A percentile compares a stretch with the other conserved stretches of the same genome.
These are phyloP conservation scores for Phoxinus phoxinus DNA, from an alignment of 2,113 vertebrate genomes.

Conservation along the genomic window DNA sequence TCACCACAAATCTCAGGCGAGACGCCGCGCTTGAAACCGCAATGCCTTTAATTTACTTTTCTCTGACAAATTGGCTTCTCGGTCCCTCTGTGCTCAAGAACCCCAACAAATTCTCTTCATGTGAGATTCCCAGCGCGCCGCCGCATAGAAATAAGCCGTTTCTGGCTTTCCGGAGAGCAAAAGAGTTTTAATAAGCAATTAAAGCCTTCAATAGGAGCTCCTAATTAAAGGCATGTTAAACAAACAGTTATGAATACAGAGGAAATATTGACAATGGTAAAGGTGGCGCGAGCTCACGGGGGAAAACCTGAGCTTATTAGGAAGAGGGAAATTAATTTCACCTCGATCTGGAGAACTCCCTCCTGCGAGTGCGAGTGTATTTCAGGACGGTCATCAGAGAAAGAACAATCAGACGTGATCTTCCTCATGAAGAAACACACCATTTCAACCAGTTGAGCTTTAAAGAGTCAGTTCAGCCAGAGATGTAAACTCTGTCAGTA, in stretches of 20 bases:
- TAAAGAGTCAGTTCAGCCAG: no score
- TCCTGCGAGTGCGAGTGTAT: neutral
- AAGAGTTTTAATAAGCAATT: constrained; percentile 58
- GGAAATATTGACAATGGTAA: constrained; percentile 28
- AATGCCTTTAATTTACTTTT: constrained; percentile 46
- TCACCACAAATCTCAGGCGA: constrained; percentile 29
- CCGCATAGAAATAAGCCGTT: constrained; percentile 30
- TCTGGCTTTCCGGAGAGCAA: constrained; percentile 29
- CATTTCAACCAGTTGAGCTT: no score
- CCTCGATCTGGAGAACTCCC: neutral
- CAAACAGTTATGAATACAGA: constrained; percentile 50
- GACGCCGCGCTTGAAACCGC: neutral
- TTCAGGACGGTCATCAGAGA: neutral
- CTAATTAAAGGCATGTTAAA: constrained; percentile 55
- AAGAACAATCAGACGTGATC: neutral
- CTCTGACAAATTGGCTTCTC: constrained; percentile 45
- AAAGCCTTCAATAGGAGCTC: constrained; percentile 51
- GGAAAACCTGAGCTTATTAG: constrained; percentile 23
- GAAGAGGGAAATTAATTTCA: constrained; percentile 45
- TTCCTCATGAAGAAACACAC: neutral
- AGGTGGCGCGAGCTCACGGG: constrained; percentile 19
- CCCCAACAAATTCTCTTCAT: constrained; percentile 31
- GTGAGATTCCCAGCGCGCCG: constrained; percentile 21
- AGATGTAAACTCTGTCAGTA: no score
- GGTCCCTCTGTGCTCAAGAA: constrained; percentile 24